phyloP scores from a whole-genome alignment of 1,140 invertebrate species.

The Saccostrea echinata region DNA sequence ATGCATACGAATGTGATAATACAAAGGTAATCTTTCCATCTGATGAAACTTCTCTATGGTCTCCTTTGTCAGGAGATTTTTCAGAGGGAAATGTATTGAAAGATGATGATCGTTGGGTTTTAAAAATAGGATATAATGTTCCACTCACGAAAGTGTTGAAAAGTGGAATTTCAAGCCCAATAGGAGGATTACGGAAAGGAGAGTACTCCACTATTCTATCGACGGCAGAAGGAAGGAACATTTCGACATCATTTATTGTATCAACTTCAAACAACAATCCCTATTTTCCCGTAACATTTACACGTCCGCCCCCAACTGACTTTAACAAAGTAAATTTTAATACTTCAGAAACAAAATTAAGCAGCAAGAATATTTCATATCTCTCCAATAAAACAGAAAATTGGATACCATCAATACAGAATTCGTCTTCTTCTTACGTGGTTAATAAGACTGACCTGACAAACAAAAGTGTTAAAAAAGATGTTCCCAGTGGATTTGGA shows the following conservation, averaged over 20 bases:
- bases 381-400: not conserved
- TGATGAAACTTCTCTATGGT: not conserved
- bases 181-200: constrained; percentile 10
- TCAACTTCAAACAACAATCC: constrained; percentile 6
- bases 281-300: constrained; percentile 24
- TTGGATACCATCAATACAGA: not conserved
- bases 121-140: constrained; percentile 47
- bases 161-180: constrained; percentile 44
- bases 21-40: constrained; percentile 32
- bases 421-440: not conserved
- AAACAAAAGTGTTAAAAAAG: not conserved
- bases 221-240: constrained; percentile 44
- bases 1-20: constrained; percentile 32
- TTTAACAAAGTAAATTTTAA: not conserved
- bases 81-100: not conserved
- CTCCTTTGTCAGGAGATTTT: not conserved
- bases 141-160: constrained; percentile 46
- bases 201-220: constrained; percentile 24
- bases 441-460: not conserved
- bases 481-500: constrained; percentile 41
- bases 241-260: constrained; percentile 49
- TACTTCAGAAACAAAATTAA: not conserved
- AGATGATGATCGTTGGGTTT: not conserved
- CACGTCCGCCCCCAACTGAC: not conserved
- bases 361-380: not conserved